Evolutionary conservation across 1,140 invertebrate genomes (phyloP).

Genomic region (Ooceraea biroi): DNA sequence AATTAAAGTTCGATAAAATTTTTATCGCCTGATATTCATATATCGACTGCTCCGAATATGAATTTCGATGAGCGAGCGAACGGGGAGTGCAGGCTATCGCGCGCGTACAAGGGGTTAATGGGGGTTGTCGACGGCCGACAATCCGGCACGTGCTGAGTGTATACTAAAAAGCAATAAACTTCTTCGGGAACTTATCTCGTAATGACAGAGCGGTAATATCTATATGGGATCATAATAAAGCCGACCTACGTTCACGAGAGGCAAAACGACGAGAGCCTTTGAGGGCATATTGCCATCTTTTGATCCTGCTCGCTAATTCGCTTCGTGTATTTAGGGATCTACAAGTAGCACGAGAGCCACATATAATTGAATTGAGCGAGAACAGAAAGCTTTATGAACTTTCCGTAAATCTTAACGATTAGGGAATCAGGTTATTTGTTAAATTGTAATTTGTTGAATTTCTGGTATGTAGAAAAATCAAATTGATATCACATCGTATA

Average conservation of each 20-base stretch:
- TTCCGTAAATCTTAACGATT: conserved; percentile 7
- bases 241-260: conserved; percentile 47
- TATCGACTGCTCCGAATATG: conserved; percentile 1
- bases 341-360: conserved; percentile 16
- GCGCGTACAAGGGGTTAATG: conserved; percentile 40
- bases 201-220: conserved; percentile 80
- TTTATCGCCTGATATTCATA: neutral
- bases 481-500: too few species aligned
- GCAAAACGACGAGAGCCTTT: conserved; percentile 50
- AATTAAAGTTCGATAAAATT: neutral
- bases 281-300: conserved; percentile 50
- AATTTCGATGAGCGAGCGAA: conserved; percentile 23
- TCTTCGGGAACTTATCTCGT: conserved; percentile 70
- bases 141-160: conserved; percentile 81
- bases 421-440: conserved; percentile 14
- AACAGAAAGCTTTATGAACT: conserved; percentile 24
- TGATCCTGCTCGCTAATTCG: conserved; percentile 58
- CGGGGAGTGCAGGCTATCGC: conserved; percentile 33
- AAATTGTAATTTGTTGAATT: too few species aligned
- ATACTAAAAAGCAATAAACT: conserved; percentile 84
- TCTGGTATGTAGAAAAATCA: too few species aligned
- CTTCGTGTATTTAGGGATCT: conserved; percentile 53
- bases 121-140: conserved; percentile 54
- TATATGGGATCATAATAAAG: conserved; percentile 83
- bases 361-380: conserved; percentile 47